Evolutionary conservation across 2,797 vertebrate genomes (phyloP).

Genomic region (Rhynchotus rufescens): DNA sequence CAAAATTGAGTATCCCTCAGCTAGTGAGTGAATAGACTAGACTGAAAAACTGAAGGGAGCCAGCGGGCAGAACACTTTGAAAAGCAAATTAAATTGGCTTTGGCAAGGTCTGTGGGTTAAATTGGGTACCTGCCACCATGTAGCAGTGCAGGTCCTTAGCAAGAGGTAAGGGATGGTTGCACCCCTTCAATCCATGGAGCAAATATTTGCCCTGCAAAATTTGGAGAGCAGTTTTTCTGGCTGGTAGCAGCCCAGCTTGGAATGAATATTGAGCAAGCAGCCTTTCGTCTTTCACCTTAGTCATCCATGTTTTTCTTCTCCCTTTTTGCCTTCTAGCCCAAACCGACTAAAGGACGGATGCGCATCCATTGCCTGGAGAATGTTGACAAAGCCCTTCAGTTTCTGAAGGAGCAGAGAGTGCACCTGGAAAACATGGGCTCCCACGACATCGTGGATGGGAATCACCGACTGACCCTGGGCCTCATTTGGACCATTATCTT

Average conservation of each 20-base stretch:
- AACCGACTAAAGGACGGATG: conserved; percentile 92
- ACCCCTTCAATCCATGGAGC: not conserved
- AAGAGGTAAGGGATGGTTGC: not conserved
- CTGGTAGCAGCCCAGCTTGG: not conserved
- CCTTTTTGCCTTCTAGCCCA: conserved; percentile 76
- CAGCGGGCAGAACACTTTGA: not conserved
- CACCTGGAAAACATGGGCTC: conserved; percentile 99
- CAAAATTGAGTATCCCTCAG: not conserved
- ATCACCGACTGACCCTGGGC: conserved; percentile 94
- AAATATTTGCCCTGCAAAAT: not conserved
- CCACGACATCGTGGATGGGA: conserved; percentile 97
- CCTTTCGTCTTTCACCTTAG: not conserved
- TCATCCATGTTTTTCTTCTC: not conserved
- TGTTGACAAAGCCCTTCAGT: conserved; percentile 91
- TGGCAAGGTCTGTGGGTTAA: not conserved
- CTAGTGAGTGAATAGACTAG: not conserved
- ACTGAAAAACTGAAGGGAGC: not conserved
- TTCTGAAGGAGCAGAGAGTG: conserved; percentile 96
- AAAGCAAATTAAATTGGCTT: not conserved
- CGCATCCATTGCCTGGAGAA: conserved; percentile 91
- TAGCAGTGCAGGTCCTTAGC: no score
- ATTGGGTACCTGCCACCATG: no score
- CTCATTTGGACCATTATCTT: conserved; percentile 99
- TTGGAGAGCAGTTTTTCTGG: not conserved
- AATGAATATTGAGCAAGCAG: not conserved